Conservation (phyloP, 2,113 vertebrate species). For the Verasper variegatus region DNA sequence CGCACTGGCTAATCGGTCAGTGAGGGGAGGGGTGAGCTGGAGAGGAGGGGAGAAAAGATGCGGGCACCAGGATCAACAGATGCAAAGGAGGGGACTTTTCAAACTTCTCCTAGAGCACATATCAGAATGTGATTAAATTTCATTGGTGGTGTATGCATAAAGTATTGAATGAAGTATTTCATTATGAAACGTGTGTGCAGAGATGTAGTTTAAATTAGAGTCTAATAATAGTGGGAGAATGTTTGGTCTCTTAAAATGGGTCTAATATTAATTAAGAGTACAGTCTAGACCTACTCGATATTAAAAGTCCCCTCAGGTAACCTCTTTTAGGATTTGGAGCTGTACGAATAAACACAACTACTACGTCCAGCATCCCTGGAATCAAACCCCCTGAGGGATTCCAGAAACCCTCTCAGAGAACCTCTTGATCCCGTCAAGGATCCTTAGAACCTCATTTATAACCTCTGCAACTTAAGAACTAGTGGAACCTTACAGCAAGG, state of each 20-base stretch:
- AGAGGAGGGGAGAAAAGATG: conserved; percentile 44
- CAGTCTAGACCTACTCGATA: no score
- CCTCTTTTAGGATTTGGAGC: neutral
- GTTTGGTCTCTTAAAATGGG: no score
- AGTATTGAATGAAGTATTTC: neutral
- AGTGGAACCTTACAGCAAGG: neutral
- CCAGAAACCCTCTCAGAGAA: neutral
- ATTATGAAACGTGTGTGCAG: neutral
- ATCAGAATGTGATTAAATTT: neutral
- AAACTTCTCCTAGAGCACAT: neutral
- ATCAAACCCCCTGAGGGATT: neutral
- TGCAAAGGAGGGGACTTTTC: neutral
- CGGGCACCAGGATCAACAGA: conserved; percentile 41
- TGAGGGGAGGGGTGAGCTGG: conserved; percentile 72
- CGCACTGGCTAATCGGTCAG: conserved; percentile 83
- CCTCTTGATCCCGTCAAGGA: conserved; percentile 3
- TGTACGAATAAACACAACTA: neutral
- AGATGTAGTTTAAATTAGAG: no score
- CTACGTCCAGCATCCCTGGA: neutral
- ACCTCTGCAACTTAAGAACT: neutral
- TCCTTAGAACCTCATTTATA: conserved; percentile 11
- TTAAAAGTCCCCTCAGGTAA: no score
- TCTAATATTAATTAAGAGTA: no score
- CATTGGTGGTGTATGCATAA: neutral
- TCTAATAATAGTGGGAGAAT: no score